Conservation (phyloP, 2,113 vertebrate genomes). For the Plecturocebus donacophilus region DNA sequence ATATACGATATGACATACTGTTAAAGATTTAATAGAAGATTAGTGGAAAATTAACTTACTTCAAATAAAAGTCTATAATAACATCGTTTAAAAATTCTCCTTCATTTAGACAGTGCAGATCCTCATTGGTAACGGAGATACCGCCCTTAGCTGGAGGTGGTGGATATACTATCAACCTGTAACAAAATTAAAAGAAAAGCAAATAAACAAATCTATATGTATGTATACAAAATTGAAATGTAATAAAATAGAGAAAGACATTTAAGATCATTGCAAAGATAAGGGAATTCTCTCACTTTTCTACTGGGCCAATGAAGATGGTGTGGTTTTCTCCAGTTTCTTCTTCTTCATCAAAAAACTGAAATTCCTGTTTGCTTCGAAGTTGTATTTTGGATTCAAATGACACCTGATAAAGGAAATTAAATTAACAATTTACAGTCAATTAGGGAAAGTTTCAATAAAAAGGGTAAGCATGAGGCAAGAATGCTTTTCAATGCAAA, state of each 20-base stretch:
- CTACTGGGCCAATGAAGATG: slow-evolving; percentile 94
- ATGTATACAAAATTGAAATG: background rate
- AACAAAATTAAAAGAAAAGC: slow-evolving; percentile 71
- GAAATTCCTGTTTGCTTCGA: slow-evolving; percentile 85
- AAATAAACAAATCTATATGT: background rate
- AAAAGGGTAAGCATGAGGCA: background rate
- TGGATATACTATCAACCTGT: slow-evolving; percentile 96
- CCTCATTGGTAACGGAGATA: slow-evolving; percentile 98
- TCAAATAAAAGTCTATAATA: slow-evolving; percentile 99
- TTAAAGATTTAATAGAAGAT: slow-evolving; percentile 28
- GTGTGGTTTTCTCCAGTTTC: slow-evolving; percentile 93
- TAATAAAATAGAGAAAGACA: slow-evolving; percentile 15
- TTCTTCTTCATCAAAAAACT: slow-evolving; percentile 91
- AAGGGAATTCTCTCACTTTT: slow-evolving; percentile 90
- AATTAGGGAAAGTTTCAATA: background rate
- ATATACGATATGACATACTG: background rate
- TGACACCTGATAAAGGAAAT: slow-evolving; percentile 79
- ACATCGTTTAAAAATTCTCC: slow-evolving; percentile 99
- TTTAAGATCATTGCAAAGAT: background rate
- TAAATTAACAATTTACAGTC: slow-evolving; percentile 64
- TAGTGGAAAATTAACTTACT: slow-evolving; percentile 88
- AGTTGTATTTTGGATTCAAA: slow-evolving; percentile 86
- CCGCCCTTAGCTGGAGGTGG: slow-evolving; percentile 97
- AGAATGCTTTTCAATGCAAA: background rate
- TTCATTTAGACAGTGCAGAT: slow-evolving; percentile 97